phyloP scores from a whole-genome alignment of 2,113 vertebrate species.

The Sander vitreus region DNA sequence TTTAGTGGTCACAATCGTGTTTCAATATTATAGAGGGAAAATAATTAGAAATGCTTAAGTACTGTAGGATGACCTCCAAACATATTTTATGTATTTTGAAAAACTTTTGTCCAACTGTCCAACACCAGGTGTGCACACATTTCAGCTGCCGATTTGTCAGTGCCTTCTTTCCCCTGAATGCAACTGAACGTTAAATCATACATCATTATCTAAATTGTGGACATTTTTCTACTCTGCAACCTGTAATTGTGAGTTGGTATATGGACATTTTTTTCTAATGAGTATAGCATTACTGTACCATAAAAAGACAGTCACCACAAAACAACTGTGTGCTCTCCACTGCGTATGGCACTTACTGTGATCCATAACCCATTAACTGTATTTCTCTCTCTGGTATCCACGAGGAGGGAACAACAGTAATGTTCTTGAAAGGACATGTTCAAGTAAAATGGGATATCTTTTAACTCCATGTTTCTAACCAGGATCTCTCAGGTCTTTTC shows the following conservation, averaged over 20 bases:
- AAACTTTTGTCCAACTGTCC: neutral
- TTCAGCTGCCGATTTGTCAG: neutral
- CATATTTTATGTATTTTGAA: neutral
- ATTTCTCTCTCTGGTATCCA: constrained; percentile 37
- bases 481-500: constrained; percentile 5
- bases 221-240: constrained; percentile 51
- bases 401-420: neutral
- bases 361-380: constrained; percentile 23
- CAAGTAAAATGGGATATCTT: constrained; percentile 13
- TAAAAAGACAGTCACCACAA: constrained; percentile 71
- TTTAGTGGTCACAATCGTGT: neutral
- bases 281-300: constrained; percentile 66
- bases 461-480: constrained; percentile 9
- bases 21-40: neutral
- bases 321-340: constrained; percentile 34
- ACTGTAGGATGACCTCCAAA: neutral
- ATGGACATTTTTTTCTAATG: constrained; percentile 20
- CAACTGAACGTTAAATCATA: constrained; percentile 50
- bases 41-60: neutral
- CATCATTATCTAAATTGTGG: constrained; percentile 44
- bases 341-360: constrained; percentile 28
- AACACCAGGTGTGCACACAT: constrained; percentile 1
- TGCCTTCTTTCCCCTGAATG: neutral
- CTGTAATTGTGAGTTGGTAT: constrained; percentile 59
- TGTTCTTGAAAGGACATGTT: constrained; percentile 32